Percentiles rank a stretch among this genome's conserved stretches.
Conservation (phyloP, 2,888 invertebrate species). For the Chrysolina americana region DNA sequence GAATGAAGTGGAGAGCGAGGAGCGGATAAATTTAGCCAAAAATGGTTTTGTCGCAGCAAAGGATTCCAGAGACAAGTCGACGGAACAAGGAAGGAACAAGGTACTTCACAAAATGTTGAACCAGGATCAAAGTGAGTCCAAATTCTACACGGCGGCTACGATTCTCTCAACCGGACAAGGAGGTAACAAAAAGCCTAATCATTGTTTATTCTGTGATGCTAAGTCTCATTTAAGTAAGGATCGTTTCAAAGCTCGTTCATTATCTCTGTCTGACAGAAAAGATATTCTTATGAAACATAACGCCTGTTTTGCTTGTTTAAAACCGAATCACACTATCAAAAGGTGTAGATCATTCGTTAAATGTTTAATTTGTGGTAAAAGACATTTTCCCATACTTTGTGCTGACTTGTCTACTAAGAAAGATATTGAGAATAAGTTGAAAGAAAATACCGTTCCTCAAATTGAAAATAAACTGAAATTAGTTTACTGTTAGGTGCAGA, state of each 20-base stretch:
- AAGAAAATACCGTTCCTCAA: neutral
- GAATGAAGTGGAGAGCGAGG: no score
- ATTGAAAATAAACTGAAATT: neutral
- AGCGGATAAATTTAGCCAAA: no score
- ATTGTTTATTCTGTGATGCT: no score
- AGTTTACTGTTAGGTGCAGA: no score
- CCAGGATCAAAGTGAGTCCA: no score
- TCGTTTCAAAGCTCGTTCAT: constrained; percentile 1
- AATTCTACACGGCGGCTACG: no score
- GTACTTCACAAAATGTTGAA: no score
- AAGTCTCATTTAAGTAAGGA: neutral
- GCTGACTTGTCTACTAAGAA: neutral
- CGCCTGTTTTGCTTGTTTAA: constrained; percentile 4
- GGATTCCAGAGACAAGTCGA: no score
- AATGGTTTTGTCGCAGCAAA: no score
- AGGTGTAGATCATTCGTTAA: neutral
- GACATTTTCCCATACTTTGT: constrained; percentile 13
- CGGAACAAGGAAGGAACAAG: no score
- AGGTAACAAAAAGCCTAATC: no score
- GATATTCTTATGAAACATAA: neutral
- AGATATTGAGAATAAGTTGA: neutral
- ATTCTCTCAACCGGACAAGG: no score
- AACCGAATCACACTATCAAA: neutral
- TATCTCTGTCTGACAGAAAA: neutral
- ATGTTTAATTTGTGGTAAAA: constrained; percentile 21